A percentile compares a stretch with the other conserved stretches of the same genome.
phyloP scores from a whole-genome alignment of 2,797 vertebrate species.

The Pseudopleuronectes americanus region DNA sequence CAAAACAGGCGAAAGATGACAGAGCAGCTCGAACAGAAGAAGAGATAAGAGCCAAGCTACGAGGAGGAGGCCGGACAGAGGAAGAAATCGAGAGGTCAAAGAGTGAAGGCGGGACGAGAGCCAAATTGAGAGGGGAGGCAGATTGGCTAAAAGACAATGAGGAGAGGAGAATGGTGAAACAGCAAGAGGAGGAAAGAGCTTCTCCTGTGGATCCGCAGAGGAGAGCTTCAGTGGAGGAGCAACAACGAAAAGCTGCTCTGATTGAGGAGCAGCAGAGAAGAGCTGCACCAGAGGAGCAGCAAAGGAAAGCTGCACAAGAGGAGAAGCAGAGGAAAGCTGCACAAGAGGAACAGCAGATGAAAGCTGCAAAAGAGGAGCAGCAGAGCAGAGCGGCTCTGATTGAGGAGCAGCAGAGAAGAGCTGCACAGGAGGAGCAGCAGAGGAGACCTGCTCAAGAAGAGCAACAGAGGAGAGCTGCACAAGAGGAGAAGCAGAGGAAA shows the following conservation, averaged over 20 bases:
- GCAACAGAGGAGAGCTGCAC: neutral
- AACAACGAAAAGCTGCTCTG: neutral
- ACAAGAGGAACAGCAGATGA: conserved; percentile 6
- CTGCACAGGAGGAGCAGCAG: neutral
- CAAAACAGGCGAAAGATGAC: conserved; percentile 31
- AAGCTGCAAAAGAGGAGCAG: neutral
- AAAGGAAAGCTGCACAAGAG: conserved; percentile 14
- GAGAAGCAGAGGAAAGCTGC: conserved; percentile 4
- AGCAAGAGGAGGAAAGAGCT: conserved; percentile 10
- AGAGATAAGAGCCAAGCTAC: conserved; percentile 35
- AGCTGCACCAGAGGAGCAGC: neutral
- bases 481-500: conserved; percentile 2
- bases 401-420: conserved; percentile 2
- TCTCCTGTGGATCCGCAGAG: conserved; percentile 7
- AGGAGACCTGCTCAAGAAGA: no score
- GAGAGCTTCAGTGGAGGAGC: neutral
- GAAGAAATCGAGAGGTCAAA: conserved; percentile 15
- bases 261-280: neutral
- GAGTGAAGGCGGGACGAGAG: conserved; percentile 17
- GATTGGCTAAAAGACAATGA: conserved; percentile 7
- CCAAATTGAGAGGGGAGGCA: conserved; percentile 16
- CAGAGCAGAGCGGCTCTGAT: neutral
- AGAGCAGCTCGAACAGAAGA: conserved; percentile 36
- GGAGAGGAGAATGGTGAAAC: conserved; percentile 20
- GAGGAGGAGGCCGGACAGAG: conserved; percentile 22